Evolutionary conservation across 1,140 invertebrate genomes (phyloP).

Genomic region (Galleria mellonella): DNA sequence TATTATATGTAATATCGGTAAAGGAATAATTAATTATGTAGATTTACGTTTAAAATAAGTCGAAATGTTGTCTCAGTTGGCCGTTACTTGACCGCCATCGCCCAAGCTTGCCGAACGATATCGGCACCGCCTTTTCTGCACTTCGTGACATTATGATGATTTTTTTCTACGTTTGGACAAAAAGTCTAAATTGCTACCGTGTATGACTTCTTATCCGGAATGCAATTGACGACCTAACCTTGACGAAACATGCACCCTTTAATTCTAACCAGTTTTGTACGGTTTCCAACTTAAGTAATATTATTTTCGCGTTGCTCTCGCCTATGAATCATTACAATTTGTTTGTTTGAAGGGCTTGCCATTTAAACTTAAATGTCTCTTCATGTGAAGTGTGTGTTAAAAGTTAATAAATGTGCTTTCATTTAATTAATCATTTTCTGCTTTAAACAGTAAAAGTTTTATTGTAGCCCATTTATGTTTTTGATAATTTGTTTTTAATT

Average conservation of each 20-base stretch:
- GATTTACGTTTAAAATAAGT: slow-evolving; percentile 2
- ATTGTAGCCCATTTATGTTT: too few relatives aligned
- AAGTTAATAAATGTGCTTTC: too few relatives aligned
- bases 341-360: not conserved
- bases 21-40: too few relatives aligned
- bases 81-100: slow-evolving; percentile 70
- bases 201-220: slow-evolving; percentile 5
- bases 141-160: slow-evolving; percentile 19
- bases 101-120: slow-evolving; percentile 54
- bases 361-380: too few relatives aligned
- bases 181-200: not conserved
- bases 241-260: slow-evolving; percentile 14
- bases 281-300: slow-evolving; percentile 6
- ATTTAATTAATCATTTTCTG: too few relatives aligned
- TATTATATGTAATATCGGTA: not conserved
- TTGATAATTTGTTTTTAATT: too few relatives aligned
- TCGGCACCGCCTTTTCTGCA: slow-evolving; percentile 47
- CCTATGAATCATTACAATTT: slow-evolving; percentile 34
- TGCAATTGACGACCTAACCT: slow-evolving; percentile 17
- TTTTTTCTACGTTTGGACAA: slow-evolving; percentile 2
- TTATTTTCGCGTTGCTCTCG: slow-evolving; percentile 28
- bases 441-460: too few relatives aligned
- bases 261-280: slow-evolving; percentile 25
- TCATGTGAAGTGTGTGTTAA: too few relatives aligned
- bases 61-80: slow-evolving; percentile 18